Evolutionary conservation across 2,888 invertebrate genomes (phyloP).

Genomic region (Caenorhabditis macrosperma): DNA sequence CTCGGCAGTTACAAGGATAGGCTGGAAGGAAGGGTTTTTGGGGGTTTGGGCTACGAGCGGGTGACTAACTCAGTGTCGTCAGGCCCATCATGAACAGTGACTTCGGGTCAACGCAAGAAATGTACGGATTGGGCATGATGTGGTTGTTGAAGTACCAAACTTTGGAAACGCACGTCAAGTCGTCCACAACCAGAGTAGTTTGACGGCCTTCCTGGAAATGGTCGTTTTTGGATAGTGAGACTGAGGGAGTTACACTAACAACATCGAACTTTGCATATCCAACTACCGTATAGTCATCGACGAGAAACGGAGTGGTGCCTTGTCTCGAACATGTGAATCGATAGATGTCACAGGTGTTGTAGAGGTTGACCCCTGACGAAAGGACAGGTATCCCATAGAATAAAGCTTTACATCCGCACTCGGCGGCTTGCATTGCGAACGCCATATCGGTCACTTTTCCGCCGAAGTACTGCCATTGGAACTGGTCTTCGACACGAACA

Average conservation of each 20-base stretch:
- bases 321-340: background rate
- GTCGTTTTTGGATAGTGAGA: too few species aligned
- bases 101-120: background rate
- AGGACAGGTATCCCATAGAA: too few species aligned
- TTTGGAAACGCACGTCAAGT: background rate
- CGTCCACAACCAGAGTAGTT: background rate
- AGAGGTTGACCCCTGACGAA: background rate
- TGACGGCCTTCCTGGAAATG: background rate
- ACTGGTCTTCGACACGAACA: background rate
- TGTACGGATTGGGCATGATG: background rate
- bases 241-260: too few species aligned
- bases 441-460: background rate
- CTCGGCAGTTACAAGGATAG: background rate
- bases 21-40: background rate
- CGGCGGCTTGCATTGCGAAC: constrained; percentile 7
- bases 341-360: background rate
- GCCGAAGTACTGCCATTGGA: background rate
- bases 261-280: too few species aligned
- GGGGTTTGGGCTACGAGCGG: background rate
- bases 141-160: constrained; percentile 7
- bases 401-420: background rate
- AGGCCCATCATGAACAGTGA: too few species aligned
- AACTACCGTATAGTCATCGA: too few species aligned
- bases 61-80: background rate
- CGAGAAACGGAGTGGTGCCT: too few species aligned